Conservation (phyloP, 2,113 vertebrate genomes). For the Leptobrachium leishanense region DNA sequence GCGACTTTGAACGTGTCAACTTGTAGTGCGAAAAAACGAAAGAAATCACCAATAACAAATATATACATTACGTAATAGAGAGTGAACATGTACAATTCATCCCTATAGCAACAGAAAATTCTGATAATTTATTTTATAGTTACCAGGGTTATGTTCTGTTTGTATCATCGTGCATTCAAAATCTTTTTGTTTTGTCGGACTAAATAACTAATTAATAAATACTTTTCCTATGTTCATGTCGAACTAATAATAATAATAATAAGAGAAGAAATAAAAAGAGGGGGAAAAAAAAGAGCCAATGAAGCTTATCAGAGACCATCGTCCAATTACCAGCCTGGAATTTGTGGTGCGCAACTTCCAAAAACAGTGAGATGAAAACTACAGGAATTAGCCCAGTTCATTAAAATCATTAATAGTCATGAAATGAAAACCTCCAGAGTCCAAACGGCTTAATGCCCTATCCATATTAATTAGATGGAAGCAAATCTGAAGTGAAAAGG, state of each 20-base stretch:
- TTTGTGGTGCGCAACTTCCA: slow-evolving; percentile 85
- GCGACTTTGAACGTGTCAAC: no score
- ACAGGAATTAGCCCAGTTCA: slow-evolving; percentile 98
- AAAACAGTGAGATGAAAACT: slow-evolving; percentile 91
- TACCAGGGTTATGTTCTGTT: no score
- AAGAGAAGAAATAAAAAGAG: no score
- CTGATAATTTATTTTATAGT: no score
- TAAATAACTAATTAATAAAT: no score
- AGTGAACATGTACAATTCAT: no score
- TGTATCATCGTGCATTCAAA: no score
- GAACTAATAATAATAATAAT: background rate
- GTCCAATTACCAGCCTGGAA: slow-evolving; percentile 85
- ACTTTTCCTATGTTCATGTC: background rate
- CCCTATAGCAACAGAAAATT: no score
- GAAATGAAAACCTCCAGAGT: slow-evolving; percentile 98
- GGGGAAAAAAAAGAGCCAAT: slow-evolving; percentile 68
- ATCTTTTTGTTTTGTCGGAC: no score
- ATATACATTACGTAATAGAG: no score
- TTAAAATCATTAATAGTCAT: slow-evolving; percentile 99
- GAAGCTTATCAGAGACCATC: slow-evolving; percentile 81
- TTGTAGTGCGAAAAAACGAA: no score
- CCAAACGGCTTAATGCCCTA: slow-evolving; percentile 98
- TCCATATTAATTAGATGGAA: slow-evolving; percentile 99
- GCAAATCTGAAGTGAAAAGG: slow-evolving; percentile 94
- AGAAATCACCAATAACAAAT: no score